phyloP scores from a whole-genome alignment of 2,113 vertebrate species.

The Rhinolophus ferrumequinum region DNA sequence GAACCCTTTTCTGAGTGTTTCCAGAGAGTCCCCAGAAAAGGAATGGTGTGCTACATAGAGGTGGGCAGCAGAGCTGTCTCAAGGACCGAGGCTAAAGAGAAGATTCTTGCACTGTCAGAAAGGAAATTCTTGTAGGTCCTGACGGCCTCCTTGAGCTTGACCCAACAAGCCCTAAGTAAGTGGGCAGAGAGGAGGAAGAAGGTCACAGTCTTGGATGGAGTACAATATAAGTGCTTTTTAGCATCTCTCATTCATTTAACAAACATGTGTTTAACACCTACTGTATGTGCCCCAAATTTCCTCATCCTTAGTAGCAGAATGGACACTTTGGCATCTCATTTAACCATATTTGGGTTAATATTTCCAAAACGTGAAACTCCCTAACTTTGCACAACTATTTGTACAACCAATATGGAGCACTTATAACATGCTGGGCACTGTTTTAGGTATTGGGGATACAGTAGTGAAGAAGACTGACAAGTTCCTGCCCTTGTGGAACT shows the following conservation, averaged over 20 bases:
- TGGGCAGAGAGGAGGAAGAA: background rate
- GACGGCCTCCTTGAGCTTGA: background rate
- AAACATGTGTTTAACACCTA: slow-evolving; percentile 53
- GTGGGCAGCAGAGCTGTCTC: background rate
- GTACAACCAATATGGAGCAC: background rate
- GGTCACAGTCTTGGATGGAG: background rate
- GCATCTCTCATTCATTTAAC: slow-evolving; percentile 30
- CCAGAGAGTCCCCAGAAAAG: background rate
- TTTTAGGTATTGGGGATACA: background rate
- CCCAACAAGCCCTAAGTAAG: background rate
- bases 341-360: background rate
- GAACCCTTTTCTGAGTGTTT: background rate
- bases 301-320: background rate
- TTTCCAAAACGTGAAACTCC: slow-evolving; percentile 1
- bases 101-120: background rate
- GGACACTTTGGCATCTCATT: background rate
- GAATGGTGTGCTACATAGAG: background rate
- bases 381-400: background rate
- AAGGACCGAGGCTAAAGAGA: background rate
- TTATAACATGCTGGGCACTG: background rate
- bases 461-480: background rate
- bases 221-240: slow-evolving; percentile 25
- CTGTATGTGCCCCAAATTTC: background rate
- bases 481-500: background rate
- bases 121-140: slow-evolving; percentile 35